These are phyloP conservation scores for Smithornis capensis DNA, from an alignment of 2,113 vertebrate species.

Conservation along the genomic window DNA sequence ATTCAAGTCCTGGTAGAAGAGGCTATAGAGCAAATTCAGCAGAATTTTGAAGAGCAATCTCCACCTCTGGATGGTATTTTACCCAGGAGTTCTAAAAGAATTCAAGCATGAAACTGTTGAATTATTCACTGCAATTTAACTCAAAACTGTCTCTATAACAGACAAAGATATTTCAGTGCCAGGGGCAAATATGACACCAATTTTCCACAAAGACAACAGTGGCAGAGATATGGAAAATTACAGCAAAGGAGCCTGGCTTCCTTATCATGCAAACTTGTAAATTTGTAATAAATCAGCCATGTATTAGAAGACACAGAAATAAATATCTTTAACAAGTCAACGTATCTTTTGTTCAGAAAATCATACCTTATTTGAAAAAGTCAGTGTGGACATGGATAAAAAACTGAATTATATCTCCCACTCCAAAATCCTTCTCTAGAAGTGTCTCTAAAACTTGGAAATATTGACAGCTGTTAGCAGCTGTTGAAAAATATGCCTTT, in stretches of 20 bases:
- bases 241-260: background rate
- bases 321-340: background rate
- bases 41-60: background rate
- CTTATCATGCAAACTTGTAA: background rate
- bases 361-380: background rate
- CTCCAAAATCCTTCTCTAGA: background rate
- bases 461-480: background rate
- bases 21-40: background rate
- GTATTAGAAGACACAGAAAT: background rate
- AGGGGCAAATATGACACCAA: background rate
- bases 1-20: background rate
- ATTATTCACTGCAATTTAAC: slow-evolving; percentile 38
- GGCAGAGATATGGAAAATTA: background rate
- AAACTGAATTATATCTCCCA: background rate
- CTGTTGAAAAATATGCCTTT: background rate
- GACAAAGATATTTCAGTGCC: background rate
- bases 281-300: background rate
- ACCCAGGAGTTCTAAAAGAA: background rate
- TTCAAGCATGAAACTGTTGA: slow-evolving; percentile 3
- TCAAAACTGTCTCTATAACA: slow-evolving; percentile 17
- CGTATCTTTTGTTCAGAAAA: background rate
- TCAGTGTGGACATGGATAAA: background rate
- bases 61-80: background rate
- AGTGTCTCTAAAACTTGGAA: background rate
- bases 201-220: background rate